Evolutionary conservation across 2,888 invertebrate species (phyloP), one percentile per base, ranked within the genome.

Genomic region (Pachycephus smyrnensis): DNA sequence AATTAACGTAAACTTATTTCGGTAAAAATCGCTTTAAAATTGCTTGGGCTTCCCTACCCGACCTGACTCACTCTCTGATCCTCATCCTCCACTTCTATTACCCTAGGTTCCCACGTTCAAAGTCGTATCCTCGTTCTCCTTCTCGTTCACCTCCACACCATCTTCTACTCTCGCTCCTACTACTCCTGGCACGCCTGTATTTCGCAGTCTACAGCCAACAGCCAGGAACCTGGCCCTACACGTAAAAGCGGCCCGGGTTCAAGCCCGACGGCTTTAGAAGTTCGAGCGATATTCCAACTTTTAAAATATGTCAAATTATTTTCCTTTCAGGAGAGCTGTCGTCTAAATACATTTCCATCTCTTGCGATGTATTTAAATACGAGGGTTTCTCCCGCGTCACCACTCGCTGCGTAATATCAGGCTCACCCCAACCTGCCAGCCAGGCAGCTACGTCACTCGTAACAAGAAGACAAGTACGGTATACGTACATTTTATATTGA

Each of bases 271-370:
- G 87, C 85, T 88, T 86, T 86, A 84, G 83, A 88, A 88, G 84
- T 88, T 87, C 83, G 82, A 85, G 85, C 88, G 88, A 88, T 88
- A 90, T 89, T 90, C 88, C 86, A 89, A 89, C 89, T 90, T 89
- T 89, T 90, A 87, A 90, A 90, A 90, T 90, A 89, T 89, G 89
- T 90, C 90, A 89, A 90, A 90, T 90, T 90, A 90, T 90, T 90
- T 90, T 84, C 86, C 86, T 87, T 87, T 88, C 87, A 84, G 85
- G 84, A 84, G 83, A 84, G 83, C 87, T 85, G 84, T 84, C 84
- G 84, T 82, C 83, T 87, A 86, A 88, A 88, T 89, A 86, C 85
- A 86, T 86, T 87, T 86, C 84, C 86, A 84, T 85, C 84, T 80
- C 82, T 82, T 80, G 79, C 84, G 82, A 82, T 88, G 86, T 88